A percentile compares a stretch with the other conserved stretches of the same genome.
Evolutionary conservation across 2,113 vertebrate species (phyloP).

Genomic region (Dicrurus megarhynchus): DNA sequence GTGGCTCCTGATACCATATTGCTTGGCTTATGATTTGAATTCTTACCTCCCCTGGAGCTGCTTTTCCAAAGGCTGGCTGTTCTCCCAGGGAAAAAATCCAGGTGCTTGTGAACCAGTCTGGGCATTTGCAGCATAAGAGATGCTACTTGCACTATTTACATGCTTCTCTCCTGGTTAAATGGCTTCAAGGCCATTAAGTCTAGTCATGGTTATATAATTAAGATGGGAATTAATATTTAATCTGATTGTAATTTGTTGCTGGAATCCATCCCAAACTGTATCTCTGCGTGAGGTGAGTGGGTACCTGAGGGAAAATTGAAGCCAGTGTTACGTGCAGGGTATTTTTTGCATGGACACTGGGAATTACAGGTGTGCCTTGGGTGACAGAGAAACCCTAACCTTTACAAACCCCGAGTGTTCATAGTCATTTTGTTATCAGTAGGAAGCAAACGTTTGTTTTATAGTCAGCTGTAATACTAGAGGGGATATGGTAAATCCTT

Average conservation of each 20-base stretch:
- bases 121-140: not conserved
- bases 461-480: slow-evolving; percentile 35
- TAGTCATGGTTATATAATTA: slow-evolving; percentile 60
- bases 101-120: not conserved
- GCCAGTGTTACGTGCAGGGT: not conserved
- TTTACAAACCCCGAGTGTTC: not conserved
- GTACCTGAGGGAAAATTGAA: not conserved
- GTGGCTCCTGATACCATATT: not conserved
- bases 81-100: not conserved
- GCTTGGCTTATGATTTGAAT: not conserved
- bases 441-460: slow-evolving; percentile 64
- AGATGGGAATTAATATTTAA: slow-evolving; percentile 67
- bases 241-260: slow-evolving; percentile 59
- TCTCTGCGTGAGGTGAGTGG: not conserved
- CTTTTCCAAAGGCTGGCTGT: not conserved
- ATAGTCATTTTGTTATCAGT: slow-evolving; percentile 51
- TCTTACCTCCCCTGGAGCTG: not conserved
- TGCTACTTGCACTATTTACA: not conserved
- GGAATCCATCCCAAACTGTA: slow-evolving; percentile 36
- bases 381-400: not conserved
- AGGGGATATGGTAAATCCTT: slow-evolving; percentile 56
- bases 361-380: not conserved
- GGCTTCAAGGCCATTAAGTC: slow-evolving; percentile 30
- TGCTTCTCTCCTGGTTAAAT: slow-evolving; percentile 15
- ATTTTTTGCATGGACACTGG: not conserved